Evolutionary conservation across 2,888 invertebrate species (phyloP).

Genomic region (Dolomedes plantarius): DNA sequence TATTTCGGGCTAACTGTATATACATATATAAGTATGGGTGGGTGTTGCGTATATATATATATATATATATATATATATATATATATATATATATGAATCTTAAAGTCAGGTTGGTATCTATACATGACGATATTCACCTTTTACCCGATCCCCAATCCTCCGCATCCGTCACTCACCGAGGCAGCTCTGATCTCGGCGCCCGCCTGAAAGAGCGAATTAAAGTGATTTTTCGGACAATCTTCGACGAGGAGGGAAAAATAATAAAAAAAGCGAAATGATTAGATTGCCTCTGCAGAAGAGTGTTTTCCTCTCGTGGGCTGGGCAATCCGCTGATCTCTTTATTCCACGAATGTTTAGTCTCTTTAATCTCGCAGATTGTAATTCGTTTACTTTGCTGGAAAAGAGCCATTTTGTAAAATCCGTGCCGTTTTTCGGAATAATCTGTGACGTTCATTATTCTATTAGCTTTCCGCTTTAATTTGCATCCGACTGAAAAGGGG

Average conservation of each 20-base stretch:
- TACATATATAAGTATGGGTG: too few species aligned
- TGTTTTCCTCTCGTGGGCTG: conserved; percentile 43
- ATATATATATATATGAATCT: too few species aligned
- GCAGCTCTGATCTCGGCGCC: conserved; percentile 42
- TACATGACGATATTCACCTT: neutral
- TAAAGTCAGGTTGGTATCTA: neutral
- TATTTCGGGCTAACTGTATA: too few species aligned
- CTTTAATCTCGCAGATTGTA: conserved; percentile 53
- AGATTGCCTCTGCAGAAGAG: conserved; percentile 55
- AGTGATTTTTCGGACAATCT: conserved; percentile 71
- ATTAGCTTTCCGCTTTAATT: conserved; percentile 55
- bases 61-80: too few species aligned
- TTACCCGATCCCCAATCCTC: neutral
- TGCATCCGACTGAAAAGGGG: neutral
- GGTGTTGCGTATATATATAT: too few species aligned
- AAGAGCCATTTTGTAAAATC: conserved; percentile 64
- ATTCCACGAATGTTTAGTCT: conserved; percentile 30
- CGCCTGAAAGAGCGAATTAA: conserved; percentile 68
- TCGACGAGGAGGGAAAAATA: conserved; percentile 44
- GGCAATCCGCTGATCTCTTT: conserved; percentile 59
- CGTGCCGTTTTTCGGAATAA: conserved; percentile 24
- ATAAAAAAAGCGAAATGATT: conserved; percentile 51
- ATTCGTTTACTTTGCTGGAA: conserved; percentile 61
- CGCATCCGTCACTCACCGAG: conserved; percentile 53
- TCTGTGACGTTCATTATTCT: conserved; percentile 48